Percentiles rank a stretch among this genome's conserved stretches.
These are phyloP conservation scores for Rhizomys pruinosus DNA, from an alignment of 2,113 vertebrate genomes.

Conservation along the genomic window DNA sequence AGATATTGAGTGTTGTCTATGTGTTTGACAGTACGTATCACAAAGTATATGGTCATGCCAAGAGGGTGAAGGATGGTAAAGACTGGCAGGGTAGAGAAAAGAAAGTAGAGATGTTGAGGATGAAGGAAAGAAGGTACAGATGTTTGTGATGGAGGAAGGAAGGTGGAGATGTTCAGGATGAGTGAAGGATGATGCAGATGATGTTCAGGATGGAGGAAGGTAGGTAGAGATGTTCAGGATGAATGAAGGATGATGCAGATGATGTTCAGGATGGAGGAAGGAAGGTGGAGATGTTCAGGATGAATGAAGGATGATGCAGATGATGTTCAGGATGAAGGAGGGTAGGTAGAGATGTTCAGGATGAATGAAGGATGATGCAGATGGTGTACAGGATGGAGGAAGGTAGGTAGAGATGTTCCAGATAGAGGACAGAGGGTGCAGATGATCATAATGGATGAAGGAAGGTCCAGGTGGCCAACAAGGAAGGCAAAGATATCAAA, in stretches of 20 bases:
- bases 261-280: not conserved
- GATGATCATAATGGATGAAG: not conserved
- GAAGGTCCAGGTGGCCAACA: not conserved
- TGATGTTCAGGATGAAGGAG: not conserved
- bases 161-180: not conserved
- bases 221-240: not conserved
- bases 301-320: not conserved
- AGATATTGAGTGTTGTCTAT: not conserved
- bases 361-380: not conserved
- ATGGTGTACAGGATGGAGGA: not conserved
- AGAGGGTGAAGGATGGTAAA: not conserved
- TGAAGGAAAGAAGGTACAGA: not conserved
- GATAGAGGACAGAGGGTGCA: not conserved
- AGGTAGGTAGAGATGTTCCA: not conserved
- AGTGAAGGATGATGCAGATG: not conserved
- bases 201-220: not conserved
- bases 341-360: not conserved
- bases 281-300: not conserved
- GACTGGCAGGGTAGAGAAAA: not conserved
- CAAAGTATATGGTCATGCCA: accelerated
- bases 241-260: not conserved
- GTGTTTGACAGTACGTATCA: not conserved
- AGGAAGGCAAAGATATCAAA: not conserved
- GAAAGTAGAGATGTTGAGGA: not conserved
- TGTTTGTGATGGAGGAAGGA: not conserved